These are phyloP conservation scores for Todiramphus saurophagus DNA, from an alignment of 2,113 vertebrate species.

Conservation along the genomic window DNA sequence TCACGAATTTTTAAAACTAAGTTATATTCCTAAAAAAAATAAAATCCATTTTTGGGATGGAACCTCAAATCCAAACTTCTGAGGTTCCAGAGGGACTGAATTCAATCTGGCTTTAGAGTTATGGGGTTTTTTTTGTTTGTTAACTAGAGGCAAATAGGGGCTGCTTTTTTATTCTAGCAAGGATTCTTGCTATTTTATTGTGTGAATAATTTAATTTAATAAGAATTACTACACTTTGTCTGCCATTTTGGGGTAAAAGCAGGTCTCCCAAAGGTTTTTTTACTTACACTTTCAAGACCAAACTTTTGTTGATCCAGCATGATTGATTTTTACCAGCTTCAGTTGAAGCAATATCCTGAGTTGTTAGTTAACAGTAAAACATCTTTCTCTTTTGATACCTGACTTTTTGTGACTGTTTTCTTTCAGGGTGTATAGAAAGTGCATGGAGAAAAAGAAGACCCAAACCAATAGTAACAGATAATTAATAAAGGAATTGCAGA, in stretches of 20 bases:
- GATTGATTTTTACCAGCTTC: neutral
- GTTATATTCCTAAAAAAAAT: neutral
- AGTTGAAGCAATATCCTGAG: neutral
- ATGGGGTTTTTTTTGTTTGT: neutral
- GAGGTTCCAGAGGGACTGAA: neutral
- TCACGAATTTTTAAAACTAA: neutral
- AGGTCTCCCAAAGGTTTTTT: neutral
- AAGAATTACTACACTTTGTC: neutral
- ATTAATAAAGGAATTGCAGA: neutral
- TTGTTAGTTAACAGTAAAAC: neutral
- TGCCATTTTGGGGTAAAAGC: neutral
- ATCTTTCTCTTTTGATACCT: neutral
- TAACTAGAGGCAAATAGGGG: neutral
- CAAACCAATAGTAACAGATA: neutral
- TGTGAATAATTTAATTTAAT: neutral
- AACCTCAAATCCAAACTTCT: neutral
- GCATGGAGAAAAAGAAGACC: fast-evolving
- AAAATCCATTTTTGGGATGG: neutral
- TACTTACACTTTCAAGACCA: neutral
- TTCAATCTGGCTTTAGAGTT: neutral
- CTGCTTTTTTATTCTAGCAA: neutral
- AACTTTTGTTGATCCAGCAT: neutral
- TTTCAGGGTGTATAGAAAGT: neutral
- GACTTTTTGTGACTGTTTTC: neutral
- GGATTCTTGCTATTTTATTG: neutral